These are phyloP conservation scores for Salvelinus fontinalis DNA, from an alignment of 2,113 vertebrate genomes.

Conservation along the genomic window DNA sequence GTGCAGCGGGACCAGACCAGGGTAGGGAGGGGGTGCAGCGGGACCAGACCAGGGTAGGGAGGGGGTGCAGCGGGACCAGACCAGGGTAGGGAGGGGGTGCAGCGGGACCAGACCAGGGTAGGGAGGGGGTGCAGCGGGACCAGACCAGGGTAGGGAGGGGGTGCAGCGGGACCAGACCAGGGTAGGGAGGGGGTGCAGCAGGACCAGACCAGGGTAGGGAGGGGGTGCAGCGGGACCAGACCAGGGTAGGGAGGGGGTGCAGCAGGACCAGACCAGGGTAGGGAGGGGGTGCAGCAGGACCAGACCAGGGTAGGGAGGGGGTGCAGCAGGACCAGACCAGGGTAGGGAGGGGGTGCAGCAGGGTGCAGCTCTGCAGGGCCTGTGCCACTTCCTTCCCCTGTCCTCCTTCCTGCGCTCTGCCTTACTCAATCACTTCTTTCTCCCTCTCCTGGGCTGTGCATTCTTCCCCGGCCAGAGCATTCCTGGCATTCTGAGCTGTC, in stretches of 20 bases:
- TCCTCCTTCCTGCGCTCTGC: slow-evolving; percentile 2
- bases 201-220: too few relatives aligned
- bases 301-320: too few relatives aligned
- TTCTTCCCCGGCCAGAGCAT: background rate
- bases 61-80: too few relatives aligned
- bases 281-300: too few relatives aligned
- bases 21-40: too few relatives aligned
- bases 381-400: slow-evolving; percentile 5
- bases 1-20: too few relatives aligned
- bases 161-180: background rate
- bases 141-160: too few relatives aligned
- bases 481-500: slow-evolving; percentile 8
- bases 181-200: background rate
- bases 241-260: background rate
- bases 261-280: background rate
- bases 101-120: background rate
- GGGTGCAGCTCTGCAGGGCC: slow-evolving; percentile 1
- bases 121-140: background rate
- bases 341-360: background rate
- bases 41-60: too few relatives aligned
- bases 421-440: background rate
- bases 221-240: background rate
- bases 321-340: background rate
- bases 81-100: too few relatives aligned
- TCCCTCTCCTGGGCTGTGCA: background rate